Conservation (phyloP, 2,797 vertebrate genomes). For the Avahi laniger region DNA sequence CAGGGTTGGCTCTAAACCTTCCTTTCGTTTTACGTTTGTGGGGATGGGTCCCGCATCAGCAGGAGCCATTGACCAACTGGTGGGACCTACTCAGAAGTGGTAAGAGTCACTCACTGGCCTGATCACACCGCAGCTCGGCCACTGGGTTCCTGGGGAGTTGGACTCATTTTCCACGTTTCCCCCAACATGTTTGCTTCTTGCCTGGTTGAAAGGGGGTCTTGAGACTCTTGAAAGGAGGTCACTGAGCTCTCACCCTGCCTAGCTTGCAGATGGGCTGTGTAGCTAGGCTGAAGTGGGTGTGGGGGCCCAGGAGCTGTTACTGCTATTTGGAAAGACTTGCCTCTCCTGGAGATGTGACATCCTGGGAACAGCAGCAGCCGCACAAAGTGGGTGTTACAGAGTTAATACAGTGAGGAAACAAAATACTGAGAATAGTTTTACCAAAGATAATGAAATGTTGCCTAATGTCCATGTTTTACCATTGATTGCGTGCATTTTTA, state of each 20-base stretch:
- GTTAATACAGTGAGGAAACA: constrained; percentile 73
- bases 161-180: not conserved
- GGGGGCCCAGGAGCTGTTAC: not conserved
- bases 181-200: not conserved
- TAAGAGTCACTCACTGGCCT: not conserved
- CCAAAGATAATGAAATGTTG: constrained; percentile 81
- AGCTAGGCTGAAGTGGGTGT: not conserved
- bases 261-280: not conserved
- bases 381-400: constrained; percentile 77
- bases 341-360: constrained; percentile 34
- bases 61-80: constrained; percentile 4
- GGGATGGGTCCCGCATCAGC: not conserved
- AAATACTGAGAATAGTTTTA: constrained; percentile 76
- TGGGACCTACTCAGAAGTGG: constrained; percentile 3
- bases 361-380: constrained; percentile 74
- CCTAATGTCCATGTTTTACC: constrained; percentile 69
- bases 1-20: not conserved
- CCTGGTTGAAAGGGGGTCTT: not conserved
- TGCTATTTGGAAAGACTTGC: not conserved
- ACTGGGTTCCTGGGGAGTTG: not conserved
- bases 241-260: not conserved
- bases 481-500: constrained; percentile 74
- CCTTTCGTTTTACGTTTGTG: not conserved
- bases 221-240: not conserved
- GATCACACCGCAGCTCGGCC: not conserved